phyloP scores from a whole-genome alignment of 2,888 invertebrate species.

The Diloba caeruleocephala region DNA sequence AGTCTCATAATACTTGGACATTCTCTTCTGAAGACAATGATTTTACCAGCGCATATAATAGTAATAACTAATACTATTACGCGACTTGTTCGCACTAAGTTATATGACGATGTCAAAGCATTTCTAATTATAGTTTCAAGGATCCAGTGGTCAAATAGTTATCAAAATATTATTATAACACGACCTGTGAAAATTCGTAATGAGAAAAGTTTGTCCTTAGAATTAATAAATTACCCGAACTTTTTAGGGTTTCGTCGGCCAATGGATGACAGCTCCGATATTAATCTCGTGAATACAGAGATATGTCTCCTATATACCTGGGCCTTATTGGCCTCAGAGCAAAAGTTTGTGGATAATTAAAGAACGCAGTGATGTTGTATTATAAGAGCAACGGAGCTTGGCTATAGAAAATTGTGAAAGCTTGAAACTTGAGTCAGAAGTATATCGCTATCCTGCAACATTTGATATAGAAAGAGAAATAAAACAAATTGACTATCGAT shows the following conservation, averaged over 20 bases:
- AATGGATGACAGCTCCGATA: constrained; percentile 51
- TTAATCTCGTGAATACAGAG: constrained; percentile 42
- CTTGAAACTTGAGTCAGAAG: no score
- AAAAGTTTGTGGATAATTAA: neutral
- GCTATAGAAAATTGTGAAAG: no score
- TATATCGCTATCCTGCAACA: no score
- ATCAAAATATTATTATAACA: constrained; percentile 63
- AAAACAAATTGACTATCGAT: no score
- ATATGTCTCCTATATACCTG: constrained; percentile 16
- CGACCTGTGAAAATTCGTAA: constrained; percentile 59
- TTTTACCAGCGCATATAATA: constrained; percentile 14
- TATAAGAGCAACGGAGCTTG: neutral
- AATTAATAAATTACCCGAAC: constrained; percentile 68
- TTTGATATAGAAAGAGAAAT: no score
- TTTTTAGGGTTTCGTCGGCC: constrained; percentile 59
- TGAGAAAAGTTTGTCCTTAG: constrained; percentile 67
- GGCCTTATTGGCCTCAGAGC: constrained; percentile 4
- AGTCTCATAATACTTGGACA: no score
- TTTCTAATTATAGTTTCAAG: constrained; percentile 24
- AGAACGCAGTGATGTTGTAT: neutral
- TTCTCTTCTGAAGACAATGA: constrained; percentile 5
- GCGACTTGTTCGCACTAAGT: neutral
- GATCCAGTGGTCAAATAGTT: constrained; percentile 25
- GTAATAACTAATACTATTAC: constrained; percentile 1
- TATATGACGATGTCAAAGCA: constrained; percentile 12